Base-by-base conservation (phyloP, 92 coral and sea anemone genomes). In the Umimayanthus chanpuru region DNA sequence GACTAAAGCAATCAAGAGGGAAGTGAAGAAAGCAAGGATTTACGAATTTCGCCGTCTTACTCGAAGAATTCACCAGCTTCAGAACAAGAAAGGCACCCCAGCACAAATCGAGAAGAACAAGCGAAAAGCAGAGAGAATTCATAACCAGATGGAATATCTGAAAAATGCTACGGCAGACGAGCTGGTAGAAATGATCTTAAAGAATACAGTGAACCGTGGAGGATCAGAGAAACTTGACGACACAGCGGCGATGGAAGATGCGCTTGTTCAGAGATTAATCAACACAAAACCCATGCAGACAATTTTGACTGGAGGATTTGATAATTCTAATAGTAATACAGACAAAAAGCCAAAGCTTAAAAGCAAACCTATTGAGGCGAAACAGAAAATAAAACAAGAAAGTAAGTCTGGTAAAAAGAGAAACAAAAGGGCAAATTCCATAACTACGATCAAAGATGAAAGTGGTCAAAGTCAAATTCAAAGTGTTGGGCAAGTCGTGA, bases 1-100 rank as follows among this genome's bases (percentile, higher is more conserved):
- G 41, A 73, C 79, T 71, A 81, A 85, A 23, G 86, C 75, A 71
- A 67, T 94, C 26, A 93, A 91, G 73, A 89, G 83, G 88, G 92
- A 91, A 86, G 79, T 97, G 20, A 92, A 93, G 55, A 92, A 90
- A 61, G 98, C 98, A 10, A 95, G 91, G 73, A 47, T 94, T 73
- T 97, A 92, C 58, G 98, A 92, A 81, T 66, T 94, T 15, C 95
- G 94, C 12, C 93, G 98, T 23, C 91, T 91, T 14, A 92, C 93
- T 9, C 91, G 96, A 21, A 87, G 95, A 90, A 88, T 97, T 38
- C 91, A 90, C 38, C 93, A 92, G 86, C 85, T 95, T 29, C 85
- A 85, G 16, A 91, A 88, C 71, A 97, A 93, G 91, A 94, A 94
- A 77, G 98, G 98, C 3, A 90, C 96, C 7, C 91, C 85, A 3